Evolutionary conservation across 2,888 invertebrate genomes (phyloP).

Genomic region (Rhagophthalmus giganteus): DNA sequence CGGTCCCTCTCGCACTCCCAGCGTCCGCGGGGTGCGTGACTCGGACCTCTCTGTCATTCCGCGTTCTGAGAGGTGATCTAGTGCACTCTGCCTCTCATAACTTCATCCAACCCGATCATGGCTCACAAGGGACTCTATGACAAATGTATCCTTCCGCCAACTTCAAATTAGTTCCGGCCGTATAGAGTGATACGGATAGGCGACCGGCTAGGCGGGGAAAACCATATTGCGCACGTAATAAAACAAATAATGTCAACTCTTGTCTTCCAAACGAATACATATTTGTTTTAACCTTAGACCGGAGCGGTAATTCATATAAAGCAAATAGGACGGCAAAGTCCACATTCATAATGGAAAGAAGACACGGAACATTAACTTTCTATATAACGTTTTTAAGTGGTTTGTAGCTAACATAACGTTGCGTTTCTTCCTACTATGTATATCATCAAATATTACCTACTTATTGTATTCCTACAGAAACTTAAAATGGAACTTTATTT

Average conservation of each 20-base stretch:
- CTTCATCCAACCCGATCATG: slow-evolving; percentile 59
- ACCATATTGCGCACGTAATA: slow-evolving; percentile 52
- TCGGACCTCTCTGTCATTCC: slow-evolving; percentile 43
- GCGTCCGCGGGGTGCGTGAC: slow-evolving; percentile 38
- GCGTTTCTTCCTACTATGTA: not conserved
- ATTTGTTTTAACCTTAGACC: slow-evolving; percentile 32
- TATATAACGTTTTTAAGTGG: slow-evolving; percentile 11
- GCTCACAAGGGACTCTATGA: slow-evolving; percentile 57
- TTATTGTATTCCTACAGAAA: too few relatives aligned
- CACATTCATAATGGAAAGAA: slow-evolving; percentile 28
- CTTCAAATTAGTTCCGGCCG: slow-evolving; percentile 58
- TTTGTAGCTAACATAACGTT: not conserved
- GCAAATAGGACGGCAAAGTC: slow-evolving; percentile 28
- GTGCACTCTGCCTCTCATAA: slow-evolving; percentile 57
- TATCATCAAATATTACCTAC: too few relatives aligned
- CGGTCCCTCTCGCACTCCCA: slow-evolving; percentile 33
- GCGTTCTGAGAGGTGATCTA: slow-evolving; percentile 53
- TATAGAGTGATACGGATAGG: slow-evolving; percentile 44
- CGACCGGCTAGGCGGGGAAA: slow-evolving; percentile 37
- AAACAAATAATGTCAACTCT: slow-evolving; percentile 50
- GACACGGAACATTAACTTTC: slow-evolving; percentile 25
- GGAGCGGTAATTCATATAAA: slow-evolving; percentile 34
- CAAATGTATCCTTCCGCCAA: slow-evolving; percentile 59
- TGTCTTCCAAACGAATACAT: slow-evolving; percentile 41
- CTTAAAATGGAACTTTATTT: not conserved